Evolutionary conservation across 2,113 vertebrate genomes (phyloP).

Genomic region (Pagrus major): DNA sequence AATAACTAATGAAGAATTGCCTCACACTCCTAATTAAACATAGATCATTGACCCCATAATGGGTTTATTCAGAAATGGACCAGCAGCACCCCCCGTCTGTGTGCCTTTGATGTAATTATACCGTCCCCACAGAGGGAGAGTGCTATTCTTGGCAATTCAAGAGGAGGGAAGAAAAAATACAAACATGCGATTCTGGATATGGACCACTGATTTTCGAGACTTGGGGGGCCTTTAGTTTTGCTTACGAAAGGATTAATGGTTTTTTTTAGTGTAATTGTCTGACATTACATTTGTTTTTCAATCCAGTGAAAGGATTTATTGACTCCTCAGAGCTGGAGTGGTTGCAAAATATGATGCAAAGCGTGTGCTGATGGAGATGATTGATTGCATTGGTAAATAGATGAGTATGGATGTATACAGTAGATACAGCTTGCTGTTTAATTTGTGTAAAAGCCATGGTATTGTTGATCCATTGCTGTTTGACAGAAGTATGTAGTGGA

Average conservation of each 20-base stretch:
- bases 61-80: conserved; percentile 60
- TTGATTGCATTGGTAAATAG: neutral
- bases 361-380: neutral
- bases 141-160: conserved; percentile 55
- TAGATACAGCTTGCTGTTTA: conserved; percentile 10
- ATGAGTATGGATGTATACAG: conserved; percentile 2
- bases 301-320: conserved; percentile 37
- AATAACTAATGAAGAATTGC: conserved; percentile 36
- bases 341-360: conserved; percentile 19
- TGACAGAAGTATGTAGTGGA: neutral
- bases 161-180: conserved; percentile 7
- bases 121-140: conserved; percentile 45
- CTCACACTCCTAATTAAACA: conserved; percentile 56
- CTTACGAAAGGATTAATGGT: neutral
- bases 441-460: conserved; percentile 9
- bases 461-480: neutral
- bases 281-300: conserved; percentile 44
- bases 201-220: neutral
- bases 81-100: conserved; percentile 42
- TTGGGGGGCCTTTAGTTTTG: neutral
- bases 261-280: conserved; percentile 28
- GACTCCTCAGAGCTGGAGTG: neutral
- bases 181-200: conserved; percentile 55
- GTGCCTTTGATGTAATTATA: conserved; percentile 73
- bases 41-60: conserved; percentile 50